A percentile compares a stretch with the other conserved stretches of the same genome.
Evolutionary conservation across 1,140 invertebrate species (phyloP).

Genomic region (Polyergus mexicanus): DNA sequence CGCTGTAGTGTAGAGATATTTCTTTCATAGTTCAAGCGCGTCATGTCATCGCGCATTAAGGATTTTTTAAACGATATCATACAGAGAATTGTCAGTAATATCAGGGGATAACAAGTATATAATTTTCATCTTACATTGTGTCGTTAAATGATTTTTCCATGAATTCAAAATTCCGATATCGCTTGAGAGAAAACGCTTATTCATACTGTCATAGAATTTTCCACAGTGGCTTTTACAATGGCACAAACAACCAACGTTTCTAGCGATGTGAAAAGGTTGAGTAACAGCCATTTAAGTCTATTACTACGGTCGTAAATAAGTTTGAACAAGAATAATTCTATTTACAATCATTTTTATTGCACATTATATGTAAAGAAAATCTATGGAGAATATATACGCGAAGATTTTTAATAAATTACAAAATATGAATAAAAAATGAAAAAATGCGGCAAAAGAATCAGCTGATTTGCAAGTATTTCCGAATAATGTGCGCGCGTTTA

Average conservation of each 20-base stretch:
- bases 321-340: background rate
- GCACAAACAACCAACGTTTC: background rate
- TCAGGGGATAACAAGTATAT: background rate
- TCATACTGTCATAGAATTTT: background rate
- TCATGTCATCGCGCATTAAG: background rate
- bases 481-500: too few species aligned
- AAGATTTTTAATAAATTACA: background rate
- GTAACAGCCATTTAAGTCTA: background rate
- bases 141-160: background rate
- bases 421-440: background rate
- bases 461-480: background rate
- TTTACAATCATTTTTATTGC: background rate
- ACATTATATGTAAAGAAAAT: background rate
- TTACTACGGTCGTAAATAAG: background rate
- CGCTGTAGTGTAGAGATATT: background rate
- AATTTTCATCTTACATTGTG: background rate
- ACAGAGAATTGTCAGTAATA: background rate
- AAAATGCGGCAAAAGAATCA: background rate
- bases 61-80: background rate
- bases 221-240: background rate
- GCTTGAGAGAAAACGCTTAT: too few species aligned
- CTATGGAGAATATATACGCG: background rate
- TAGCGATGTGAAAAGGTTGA: background rate
- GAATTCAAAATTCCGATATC: background rate
- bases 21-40: background rate